These are phyloP conservation scores for Cinclus mexicanus DNA, from an alignment of 2,113 vertebrate species.

Conservation along the genomic window DNA sequence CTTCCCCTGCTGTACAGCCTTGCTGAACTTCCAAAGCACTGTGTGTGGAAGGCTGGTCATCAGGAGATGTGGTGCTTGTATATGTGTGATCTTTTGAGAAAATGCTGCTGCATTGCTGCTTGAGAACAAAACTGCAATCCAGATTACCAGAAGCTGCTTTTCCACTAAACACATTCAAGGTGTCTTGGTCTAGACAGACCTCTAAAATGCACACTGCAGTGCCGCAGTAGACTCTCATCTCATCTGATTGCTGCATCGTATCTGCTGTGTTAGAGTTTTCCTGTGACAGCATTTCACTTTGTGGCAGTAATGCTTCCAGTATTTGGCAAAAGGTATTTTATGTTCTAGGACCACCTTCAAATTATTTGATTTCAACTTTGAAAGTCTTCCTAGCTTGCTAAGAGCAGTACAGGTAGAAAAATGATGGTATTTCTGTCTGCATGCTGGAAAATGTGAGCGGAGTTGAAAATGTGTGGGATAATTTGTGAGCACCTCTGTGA, in stretches of 20 bases:
- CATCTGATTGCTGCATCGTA: neutral
- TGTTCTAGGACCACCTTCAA: neutral
- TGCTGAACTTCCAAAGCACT: neutral
- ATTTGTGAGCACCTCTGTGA: slow-evolving; percentile 20
- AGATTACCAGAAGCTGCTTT: neutral
- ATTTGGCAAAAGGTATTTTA: slow-evolving; percentile 9
- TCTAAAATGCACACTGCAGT: neutral
- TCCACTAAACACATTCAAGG: neutral
- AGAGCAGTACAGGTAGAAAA: neutral
- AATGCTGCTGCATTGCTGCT: neutral
- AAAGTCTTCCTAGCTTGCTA: neutral
- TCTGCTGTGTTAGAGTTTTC: neutral
- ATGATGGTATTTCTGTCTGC: neutral
- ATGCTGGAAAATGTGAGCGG: neutral
- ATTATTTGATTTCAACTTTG: neutral
- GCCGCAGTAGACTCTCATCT: neutral
- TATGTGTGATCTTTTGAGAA: neutral
- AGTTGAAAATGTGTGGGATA: neutral
- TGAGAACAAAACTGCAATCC: neutral
- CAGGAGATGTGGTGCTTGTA: neutral
- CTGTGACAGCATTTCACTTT: neutral
- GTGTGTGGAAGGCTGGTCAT: neutral
- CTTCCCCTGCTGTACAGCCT: neutral
- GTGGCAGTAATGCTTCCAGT: neutral
- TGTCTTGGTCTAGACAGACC: neutral